Evolutionary conservation across 1,140 invertebrate species (phyloP).

Genomic region (Idris sp.): DNA sequence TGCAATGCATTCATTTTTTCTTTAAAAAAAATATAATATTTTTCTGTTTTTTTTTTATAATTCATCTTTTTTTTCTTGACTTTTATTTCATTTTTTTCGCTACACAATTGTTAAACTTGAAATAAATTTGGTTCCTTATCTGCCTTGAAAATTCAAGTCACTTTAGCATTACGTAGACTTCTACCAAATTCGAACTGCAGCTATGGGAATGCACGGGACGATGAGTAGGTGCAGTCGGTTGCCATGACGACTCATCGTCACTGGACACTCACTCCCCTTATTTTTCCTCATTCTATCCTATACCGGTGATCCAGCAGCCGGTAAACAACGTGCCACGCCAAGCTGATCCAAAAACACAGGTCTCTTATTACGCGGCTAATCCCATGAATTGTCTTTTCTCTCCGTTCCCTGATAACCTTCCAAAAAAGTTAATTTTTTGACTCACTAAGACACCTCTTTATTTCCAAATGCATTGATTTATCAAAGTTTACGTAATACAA

Average conservation of each 20-base stretch:
- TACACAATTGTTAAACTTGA: slow-evolving; percentile 12
- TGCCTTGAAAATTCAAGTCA: slow-evolving; percentile 52
- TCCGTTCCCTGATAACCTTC: slow-evolving; percentile 60
- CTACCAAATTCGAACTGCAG: slow-evolving; percentile 74
- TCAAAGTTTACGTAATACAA: slow-evolving; percentile 17
- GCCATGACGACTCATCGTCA: slow-evolving; percentile 77
- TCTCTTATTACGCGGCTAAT: slow-evolving; percentile 77
- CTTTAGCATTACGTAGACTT: slow-evolving; percentile 58
- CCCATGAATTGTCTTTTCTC: slow-evolving; percentile 75
- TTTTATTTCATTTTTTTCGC: slow-evolving; percentile 5
- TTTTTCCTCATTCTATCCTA: slow-evolving; percentile 64
- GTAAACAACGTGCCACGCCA: slow-evolving; percentile 73
- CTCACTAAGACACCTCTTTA: slow-evolving; percentile 48
- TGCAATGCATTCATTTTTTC: too few species aligned
- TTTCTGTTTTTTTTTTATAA: slow-evolving; percentile 2
- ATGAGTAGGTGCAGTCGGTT: slow-evolving; percentile 77
- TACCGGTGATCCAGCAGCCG: slow-evolving; percentile 69
- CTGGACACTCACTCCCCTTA: slow-evolving; percentile 74
- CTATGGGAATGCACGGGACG: slow-evolving; percentile 71
- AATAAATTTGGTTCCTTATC: slow-evolving; percentile 45
- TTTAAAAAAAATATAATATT: too few species aligned
- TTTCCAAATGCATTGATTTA: slow-evolving; percentile 50
- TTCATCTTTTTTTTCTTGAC: slow-evolving; percentile 3
- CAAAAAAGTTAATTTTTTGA: slow-evolving; percentile 59
- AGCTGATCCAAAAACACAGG: slow-evolving; percentile 76